These are phyloP conservation scores for Sphenopsis melanotis DNA, from an alignment of 2,797 vertebrate species.

Conservation along the genomic window DNA sequence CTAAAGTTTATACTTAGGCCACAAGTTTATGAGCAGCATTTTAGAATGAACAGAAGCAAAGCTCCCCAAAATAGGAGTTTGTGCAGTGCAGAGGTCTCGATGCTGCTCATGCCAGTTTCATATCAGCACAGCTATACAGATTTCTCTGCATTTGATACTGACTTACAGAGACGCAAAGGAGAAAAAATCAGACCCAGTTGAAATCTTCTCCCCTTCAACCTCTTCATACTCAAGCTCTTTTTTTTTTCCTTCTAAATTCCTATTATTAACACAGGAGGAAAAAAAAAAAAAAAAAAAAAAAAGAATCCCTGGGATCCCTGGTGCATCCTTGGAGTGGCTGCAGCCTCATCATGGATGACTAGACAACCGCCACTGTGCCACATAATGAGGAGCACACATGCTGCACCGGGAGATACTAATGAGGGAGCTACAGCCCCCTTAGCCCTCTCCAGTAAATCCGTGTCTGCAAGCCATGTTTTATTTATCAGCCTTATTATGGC, in stretches of 20 bases:
- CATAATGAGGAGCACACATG: constrained; percentile 59
- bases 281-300: not conserved
- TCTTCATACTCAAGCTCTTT: not conserved
- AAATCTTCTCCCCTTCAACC: not conserved
- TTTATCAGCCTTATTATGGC: constrained; percentile 66
- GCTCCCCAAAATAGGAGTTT: not conserved
- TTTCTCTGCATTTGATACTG: not conserved
- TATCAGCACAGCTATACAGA: not conserved
- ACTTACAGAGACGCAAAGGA: not conserved
- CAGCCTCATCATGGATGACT: constrained; percentile 43
- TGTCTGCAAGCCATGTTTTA: constrained; percentile 61
- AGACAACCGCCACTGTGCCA: constrained; percentile 47
- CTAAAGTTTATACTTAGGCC: not conserved
- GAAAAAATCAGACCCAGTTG: not conserved
- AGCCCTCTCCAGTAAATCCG: constrained; percentile 62
- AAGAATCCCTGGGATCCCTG: not conserved
- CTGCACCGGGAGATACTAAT: constrained; percentile 60
- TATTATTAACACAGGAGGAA: not conserved
- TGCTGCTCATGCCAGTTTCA: not conserved
- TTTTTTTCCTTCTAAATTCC: not conserved
- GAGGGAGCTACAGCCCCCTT: constrained; percentile 61
- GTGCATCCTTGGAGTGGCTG: constrained; percentile 30
- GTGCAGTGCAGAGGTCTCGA: not conserved
- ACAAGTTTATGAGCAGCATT: not conserved
- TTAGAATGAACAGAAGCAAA: not conserved